Evolutionary conservation across 2,797 vertebrate genomes (phyloP), one percentile per base, ranked within the genome.

Genomic region (Periophthalmus magnuspinnatus): DNA sequence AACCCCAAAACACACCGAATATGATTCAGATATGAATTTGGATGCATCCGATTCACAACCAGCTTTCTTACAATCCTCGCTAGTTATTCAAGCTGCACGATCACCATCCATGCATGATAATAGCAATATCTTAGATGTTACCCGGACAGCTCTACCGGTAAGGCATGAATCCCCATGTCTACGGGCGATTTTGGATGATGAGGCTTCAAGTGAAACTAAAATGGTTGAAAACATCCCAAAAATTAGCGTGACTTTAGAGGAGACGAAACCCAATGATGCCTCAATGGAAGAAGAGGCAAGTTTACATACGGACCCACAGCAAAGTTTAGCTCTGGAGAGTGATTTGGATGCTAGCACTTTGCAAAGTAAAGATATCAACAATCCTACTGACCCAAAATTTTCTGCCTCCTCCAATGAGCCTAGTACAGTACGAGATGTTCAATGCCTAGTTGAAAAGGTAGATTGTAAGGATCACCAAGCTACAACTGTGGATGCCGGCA

Each of bases 21-120:
- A 96, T 41, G 97, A 99, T 83, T 98, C 96, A 0, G 97, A 99
- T 79, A 90, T 96, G 65, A 93, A 94, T 81, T 88, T 93, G 72
- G 98, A 99, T 78, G 90, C 95, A 65, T 96, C 94, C 0, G 97
- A 99, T 89, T 96, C 96, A 28, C 98, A 98, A 62, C 93, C 94
- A 41, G 95, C 96, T 22, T 95, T 96, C 83, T 95, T 96, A 13
- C 97, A 97, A 77, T 95, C 96, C 82, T 95, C 93, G 0, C 95
- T 96, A 69, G 73, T 95, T 81, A 86, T 94, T 67, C 90, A 94
- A 89, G 95, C 94, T 87, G 95, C 95, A 91, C 95, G 95, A 85
- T 97, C 96, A 62, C 96, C 98, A 19, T 94, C 93, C 58, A 87
- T 94, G 76, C 93, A 94, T 7, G 96, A 97, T 55, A 95, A 91